Conservation (phyloP, 2,113 vertebrate genomes). For the Cyprinus carpio region DNA sequence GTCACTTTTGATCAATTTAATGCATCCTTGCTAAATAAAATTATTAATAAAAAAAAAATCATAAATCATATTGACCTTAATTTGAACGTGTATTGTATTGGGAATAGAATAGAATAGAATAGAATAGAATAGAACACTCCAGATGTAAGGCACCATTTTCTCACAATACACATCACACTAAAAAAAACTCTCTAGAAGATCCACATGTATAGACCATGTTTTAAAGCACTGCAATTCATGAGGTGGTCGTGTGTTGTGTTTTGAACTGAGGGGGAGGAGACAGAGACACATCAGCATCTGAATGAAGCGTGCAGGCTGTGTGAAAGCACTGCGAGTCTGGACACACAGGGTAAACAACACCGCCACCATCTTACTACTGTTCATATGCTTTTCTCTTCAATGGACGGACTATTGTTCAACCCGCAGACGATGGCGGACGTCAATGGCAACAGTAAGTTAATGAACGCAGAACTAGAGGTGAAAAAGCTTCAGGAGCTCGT, state of each 20-base stretch:
- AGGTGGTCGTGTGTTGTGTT: conserved; percentile 37
- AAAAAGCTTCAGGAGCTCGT: conserved; percentile 94
- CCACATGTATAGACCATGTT: too few relatives aligned
- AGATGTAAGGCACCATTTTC: background rate
- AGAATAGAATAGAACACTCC: background rate
- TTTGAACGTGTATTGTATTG: too few relatives aligned
- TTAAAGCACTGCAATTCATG: too few relatives aligned
- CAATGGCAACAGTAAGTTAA: conserved; percentile 76
- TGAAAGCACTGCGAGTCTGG: conserved; percentile 41
- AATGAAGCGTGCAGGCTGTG: conserved; percentile 49
- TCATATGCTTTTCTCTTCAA: conserved; percentile 58
- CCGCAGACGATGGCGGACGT: conserved; percentile 78
- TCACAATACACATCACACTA: background rate
- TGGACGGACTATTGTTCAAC: conserved; percentile 76
- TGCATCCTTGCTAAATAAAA: background rate
- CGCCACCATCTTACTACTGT: conserved; percentile 51
- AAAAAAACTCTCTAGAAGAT: too few relatives aligned
- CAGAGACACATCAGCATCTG: conserved; percentile 55
- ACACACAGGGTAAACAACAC: conserved; percentile 61
- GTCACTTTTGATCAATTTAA: background rate
- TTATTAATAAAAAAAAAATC: too few relatives aligned
- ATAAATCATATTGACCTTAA: too few relatives aligned
- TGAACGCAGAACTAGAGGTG: conserved; percentile 92
- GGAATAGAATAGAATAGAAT: background rate
- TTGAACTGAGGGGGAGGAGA: conserved; percentile 55